Evolutionary conservation across 2,888 invertebrate species (phyloP).

Genomic region (Heliconius ismenius): DNA sequence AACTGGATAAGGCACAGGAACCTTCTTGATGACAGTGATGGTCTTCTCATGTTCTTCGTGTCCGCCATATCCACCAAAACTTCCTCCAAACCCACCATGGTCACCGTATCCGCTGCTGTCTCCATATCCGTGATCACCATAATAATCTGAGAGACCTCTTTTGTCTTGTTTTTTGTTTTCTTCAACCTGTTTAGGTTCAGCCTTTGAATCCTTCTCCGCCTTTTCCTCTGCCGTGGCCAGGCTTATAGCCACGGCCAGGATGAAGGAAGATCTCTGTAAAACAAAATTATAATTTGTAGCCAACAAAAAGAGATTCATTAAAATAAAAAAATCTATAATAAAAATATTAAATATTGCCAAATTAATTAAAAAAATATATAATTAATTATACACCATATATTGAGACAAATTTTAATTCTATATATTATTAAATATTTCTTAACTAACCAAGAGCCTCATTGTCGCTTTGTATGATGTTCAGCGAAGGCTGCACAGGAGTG

Average conservation of each 20-base stretch:
- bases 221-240: constrained; percentile 82
- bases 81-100: constrained; percentile 49
- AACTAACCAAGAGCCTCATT: constrained; percentile 79
- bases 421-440: constrained; percentile 5
- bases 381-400: neutral
- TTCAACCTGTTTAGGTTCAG: constrained; percentile 70
- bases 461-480: constrained; percentile 75
- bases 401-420: neutral
- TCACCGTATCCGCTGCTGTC: constrained; percentile 46
- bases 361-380: neutral
- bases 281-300: constrained; percentile 37
- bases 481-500: constrained; percentile 78
- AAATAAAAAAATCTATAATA: constrained; percentile 30
- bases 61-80: constrained; percentile 49
- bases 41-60: constrained; percentile 83
- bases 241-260: constrained; percentile 80
- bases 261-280: constrained; percentile 74
- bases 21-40: constrained; percentile 86
- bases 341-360: neutral
- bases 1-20: constrained; percentile 87
- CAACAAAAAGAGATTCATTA: constrained; percentile 16
- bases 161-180: constrained; percentile 81
- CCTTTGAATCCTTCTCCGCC: constrained; percentile 74
- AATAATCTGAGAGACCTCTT: constrained; percentile 78
- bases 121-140: constrained; percentile 65